Conservation (phyloP, 2,113 vertebrate species). For the Otolemur garnettii region DNA sequence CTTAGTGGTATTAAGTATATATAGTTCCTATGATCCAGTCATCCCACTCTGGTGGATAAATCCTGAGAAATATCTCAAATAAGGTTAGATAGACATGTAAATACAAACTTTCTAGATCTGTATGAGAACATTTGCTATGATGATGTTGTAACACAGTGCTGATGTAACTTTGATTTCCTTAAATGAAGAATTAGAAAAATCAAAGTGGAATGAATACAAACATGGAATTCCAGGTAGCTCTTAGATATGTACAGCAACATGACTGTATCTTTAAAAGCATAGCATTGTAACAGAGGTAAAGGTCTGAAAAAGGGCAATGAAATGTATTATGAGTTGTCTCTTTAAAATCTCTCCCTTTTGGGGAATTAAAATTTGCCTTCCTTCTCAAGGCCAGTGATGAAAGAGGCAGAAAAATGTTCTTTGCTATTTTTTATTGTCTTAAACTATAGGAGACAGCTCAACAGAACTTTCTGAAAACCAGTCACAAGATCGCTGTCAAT, state of each 20-base stretch:
- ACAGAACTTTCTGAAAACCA: too few relatives aligned
- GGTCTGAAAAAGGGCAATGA: too few relatives aligned
- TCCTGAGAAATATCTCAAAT: conserved; percentile 42
- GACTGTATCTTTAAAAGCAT: conserved; percentile 23
- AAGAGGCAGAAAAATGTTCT: too few relatives aligned
- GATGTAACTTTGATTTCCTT: conserved; percentile 1
- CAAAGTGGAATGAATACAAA: neutral
- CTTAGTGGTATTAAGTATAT: neutral
- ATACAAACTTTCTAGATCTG: neutral
- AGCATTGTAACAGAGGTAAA: neutral
- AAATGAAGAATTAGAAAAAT: conserved; percentile 3
- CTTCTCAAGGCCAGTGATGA: too few relatives aligned
- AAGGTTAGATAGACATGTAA: neutral
- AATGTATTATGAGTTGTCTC: too few relatives aligned
- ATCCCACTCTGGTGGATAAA: neutral
- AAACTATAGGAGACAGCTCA: too few relatives aligned
- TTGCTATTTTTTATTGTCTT: too few relatives aligned
- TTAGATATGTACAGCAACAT: conserved; percentile 20
- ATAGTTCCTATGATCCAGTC: neutral
- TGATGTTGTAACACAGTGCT: neutral
- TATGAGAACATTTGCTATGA: neutral
- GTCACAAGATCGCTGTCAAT: too few relatives aligned
- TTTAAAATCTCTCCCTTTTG: too few relatives aligned
- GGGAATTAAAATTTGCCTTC: too few relatives aligned
- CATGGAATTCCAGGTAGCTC: neutral